Conservation (phyloP, 2,797 vertebrate species). For the Amphiprion clarkii region DNA sequence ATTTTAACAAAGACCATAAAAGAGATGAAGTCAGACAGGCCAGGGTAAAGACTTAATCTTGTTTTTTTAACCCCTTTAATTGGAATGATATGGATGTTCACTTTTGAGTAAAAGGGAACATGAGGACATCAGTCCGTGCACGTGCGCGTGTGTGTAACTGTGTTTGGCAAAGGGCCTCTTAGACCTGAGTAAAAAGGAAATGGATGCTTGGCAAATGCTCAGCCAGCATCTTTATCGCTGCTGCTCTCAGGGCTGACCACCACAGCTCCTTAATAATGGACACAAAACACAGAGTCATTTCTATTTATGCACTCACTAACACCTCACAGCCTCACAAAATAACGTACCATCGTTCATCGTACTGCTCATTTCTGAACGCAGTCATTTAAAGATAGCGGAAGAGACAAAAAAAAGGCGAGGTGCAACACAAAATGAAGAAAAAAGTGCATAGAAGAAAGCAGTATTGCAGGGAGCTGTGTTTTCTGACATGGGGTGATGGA, state of each 20-base stretch:
- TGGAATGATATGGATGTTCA: conserved; percentile 56
- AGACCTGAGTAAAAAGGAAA: conserved; percentile 67
- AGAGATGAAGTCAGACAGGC: conserved; percentile 43
- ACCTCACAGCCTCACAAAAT: conserved; percentile 39
- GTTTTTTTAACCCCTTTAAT: conserved; percentile 60
- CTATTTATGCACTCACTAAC: conserved; percentile 59
- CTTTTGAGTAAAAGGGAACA: conserved; percentile 52
- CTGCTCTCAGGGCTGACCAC: conserved; percentile 68
- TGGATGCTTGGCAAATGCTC: conserved; percentile 72
- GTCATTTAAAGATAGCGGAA: neutral
- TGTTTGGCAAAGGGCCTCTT: conserved; percentile 59
- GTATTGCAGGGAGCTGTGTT: conserved; percentile 6
- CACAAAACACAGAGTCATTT: conserved; percentile 52
- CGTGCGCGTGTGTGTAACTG: conserved; percentile 35
- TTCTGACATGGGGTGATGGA: conserved; percentile 21
- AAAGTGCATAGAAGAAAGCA: neutral
- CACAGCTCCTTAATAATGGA: conserved; percentile 67
- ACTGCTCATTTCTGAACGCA: no score
- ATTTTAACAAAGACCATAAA: conserved; percentile 37
- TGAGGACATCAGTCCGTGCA: conserved; percentile 50
- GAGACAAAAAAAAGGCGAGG: neutral
- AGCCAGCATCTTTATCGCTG: conserved; percentile 64
- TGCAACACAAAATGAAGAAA: neutral
- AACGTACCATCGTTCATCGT: conserved; percentile 13
- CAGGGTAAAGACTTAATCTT: conserved; percentile 40